phyloP scores from a whole-genome alignment of 2,888 invertebrate species.

The Julus scanicus region DNA sequence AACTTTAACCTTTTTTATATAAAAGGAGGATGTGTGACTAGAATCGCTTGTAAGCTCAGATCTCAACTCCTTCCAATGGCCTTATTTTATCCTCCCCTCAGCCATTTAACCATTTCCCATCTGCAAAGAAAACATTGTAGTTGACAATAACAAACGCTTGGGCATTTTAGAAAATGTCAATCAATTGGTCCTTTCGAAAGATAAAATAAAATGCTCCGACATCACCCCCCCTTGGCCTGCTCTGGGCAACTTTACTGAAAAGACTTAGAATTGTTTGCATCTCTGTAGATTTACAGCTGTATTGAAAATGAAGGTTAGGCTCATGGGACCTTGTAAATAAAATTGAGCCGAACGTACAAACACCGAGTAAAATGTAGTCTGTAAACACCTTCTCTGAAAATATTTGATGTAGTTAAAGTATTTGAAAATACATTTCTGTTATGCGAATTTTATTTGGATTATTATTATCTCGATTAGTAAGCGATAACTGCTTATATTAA shows the following conservation, averaged over 20 bases:
- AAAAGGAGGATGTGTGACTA: background rate
- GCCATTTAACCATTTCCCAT: background rate
- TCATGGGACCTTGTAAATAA: background rate
- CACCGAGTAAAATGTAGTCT: background rate
- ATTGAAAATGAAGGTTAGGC: background rate
- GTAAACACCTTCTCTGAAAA: background rate
- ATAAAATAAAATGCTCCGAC: background rate
- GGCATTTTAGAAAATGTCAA: slow-evolving; percentile 25
- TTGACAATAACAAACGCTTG: background rate
- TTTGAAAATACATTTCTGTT: too few relatives aligned
- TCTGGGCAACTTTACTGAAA: background rate
- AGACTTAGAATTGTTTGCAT: background rate
- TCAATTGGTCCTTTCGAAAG: background rate
- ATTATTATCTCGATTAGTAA: too few relatives aligned
- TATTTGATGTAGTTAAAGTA: background rate
- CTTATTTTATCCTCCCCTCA: background rate
- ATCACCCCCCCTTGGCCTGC: background rate
- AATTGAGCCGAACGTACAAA: background rate
- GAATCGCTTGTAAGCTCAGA: background rate
- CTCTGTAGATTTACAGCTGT: background rate
- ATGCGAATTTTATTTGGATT: too few relatives aligned
- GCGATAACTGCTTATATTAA: too few relatives aligned
- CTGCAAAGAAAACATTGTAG: background rate
- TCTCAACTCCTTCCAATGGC: background rate
- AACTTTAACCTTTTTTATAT: background rate